Evolutionary conservation across 2,113 vertebrate genomes (phyloP).

Genomic region (Silurus meridionalis): DNA sequence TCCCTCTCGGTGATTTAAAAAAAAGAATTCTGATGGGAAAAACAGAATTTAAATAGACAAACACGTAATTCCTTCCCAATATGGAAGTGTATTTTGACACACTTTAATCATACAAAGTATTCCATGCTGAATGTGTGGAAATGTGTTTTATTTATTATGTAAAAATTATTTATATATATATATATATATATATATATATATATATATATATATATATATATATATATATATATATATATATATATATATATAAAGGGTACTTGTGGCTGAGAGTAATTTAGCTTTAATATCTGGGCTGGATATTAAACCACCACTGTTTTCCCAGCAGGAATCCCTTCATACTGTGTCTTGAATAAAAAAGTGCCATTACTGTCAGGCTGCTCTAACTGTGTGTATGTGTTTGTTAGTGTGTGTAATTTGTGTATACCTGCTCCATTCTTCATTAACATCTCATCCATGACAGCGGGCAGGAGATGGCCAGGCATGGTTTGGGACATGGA

Average conservation of each 20-base stretch:
- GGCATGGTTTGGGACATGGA: conserved; percentile 70
- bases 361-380: background rate
- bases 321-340: conserved; percentile 4
- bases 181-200: background rate
- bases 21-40: no score
- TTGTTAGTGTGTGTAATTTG: background rate
- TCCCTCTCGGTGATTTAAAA: background rate
- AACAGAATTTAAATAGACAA: background rate
- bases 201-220: background rate
- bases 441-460: conserved; percentile 76
- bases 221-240: background rate
- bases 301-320: background rate
- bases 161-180: conserved; percentile 4
- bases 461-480: conserved; percentile 70
- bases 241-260: background rate
- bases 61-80: background rate
- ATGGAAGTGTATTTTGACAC: background rate
- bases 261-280: background rate
- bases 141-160: conserved; percentile 13
- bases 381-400: conserved; percentile 28
- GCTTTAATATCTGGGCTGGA: background rate
- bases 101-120: background rate
- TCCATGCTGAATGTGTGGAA: background rate
- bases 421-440: conserved; percentile 48
- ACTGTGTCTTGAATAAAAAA: background rate